A percentile compares a stretch with the other conserved stretches of the same genome.
Conservation (phyloP, 2,113 vertebrate species). For the Tylochromis polylepis region DNA sequence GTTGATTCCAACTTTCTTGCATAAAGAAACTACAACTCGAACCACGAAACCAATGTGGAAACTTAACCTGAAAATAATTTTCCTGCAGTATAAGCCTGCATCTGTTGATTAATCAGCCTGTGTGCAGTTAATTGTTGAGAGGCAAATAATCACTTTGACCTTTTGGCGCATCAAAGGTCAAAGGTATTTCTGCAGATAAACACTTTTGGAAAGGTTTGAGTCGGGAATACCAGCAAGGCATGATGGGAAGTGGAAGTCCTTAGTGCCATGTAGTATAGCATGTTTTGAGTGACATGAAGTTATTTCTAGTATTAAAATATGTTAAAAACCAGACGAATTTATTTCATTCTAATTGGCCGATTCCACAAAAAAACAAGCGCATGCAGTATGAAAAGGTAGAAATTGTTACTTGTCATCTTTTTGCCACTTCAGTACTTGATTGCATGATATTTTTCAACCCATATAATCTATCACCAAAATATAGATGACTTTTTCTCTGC, state of each 20-base stretch:
- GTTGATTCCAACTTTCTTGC: conserved; percentile 29
- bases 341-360: background rate
- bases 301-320: background rate
- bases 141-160: conserved; percentile 60
- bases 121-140: conserved; percentile 51
- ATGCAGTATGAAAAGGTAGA: too few species aligned
- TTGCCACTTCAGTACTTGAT: background rate
- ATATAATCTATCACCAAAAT: background rate
- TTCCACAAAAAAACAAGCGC: background rate
- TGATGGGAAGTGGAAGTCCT: background rate
- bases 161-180: conserved; percentile 57
- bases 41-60: background rate
- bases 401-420: accelerated
- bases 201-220: background rate
- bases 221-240: background rate
- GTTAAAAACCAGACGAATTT: background rate
- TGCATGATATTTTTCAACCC: background rate
- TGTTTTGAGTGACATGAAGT: background rate
- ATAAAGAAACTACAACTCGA: conserved; percentile 29
- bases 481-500: accelerated
- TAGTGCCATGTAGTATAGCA: background rate
- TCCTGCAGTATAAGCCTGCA: background rate
- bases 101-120: conserved; percentile 50
- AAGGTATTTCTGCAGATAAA: conserved; percentile 37
- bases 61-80: conserved; percentile 9